These are phyloP conservation scores for Salvelinus alpinus DNA, from an alignment of 2,113 vertebrate genomes.

Conservation along the genomic window DNA sequence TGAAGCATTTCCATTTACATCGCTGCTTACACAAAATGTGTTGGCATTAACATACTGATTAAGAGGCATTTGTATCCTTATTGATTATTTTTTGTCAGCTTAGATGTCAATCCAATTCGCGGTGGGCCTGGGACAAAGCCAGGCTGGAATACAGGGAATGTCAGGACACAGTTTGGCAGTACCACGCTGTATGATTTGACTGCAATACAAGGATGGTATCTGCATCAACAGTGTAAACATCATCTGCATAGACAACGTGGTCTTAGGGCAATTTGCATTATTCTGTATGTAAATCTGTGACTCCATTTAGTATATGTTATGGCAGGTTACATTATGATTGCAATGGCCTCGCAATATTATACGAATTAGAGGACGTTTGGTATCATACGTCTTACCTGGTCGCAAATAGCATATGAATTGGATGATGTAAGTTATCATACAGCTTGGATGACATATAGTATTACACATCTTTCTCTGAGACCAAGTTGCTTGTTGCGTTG, in stretches of 20 bases:
- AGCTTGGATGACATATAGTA: too few relatives aligned
- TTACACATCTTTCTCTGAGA: too few relatives aligned
- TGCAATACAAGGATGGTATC: not conserved
- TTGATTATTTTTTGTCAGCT: not conserved
- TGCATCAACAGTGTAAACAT: not conserved
- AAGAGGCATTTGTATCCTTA: not conserved
- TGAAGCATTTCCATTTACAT: not conserved
- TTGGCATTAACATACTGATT: not conserved
- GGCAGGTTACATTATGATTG: too few relatives aligned
- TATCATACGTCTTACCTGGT: too few relatives aligned
- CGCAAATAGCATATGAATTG: too few relatives aligned
- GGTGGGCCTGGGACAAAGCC: not conserved
- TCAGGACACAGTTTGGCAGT: not conserved
- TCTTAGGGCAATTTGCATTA: too few relatives aligned
- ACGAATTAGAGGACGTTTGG: too few relatives aligned
- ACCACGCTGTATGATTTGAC: not conserved
- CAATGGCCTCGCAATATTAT: too few relatives aligned
- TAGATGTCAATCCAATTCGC: slow-evolving; percentile 5
- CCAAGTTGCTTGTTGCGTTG: too few relatives aligned
- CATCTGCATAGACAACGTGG: not conserved
- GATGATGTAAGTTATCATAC: too few relatives aligned
- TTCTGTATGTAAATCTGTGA: too few relatives aligned
- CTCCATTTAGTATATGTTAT: too few relatives aligned
- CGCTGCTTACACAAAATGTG: not conserved
- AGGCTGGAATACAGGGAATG: not conserved